A percentile compares a stretch with the other conserved stretches of the same genome.
phyloP scores from a whole-genome alignment of 92 coral and sea anemone genomes.

The Epizoanthus rinbou region DNA sequence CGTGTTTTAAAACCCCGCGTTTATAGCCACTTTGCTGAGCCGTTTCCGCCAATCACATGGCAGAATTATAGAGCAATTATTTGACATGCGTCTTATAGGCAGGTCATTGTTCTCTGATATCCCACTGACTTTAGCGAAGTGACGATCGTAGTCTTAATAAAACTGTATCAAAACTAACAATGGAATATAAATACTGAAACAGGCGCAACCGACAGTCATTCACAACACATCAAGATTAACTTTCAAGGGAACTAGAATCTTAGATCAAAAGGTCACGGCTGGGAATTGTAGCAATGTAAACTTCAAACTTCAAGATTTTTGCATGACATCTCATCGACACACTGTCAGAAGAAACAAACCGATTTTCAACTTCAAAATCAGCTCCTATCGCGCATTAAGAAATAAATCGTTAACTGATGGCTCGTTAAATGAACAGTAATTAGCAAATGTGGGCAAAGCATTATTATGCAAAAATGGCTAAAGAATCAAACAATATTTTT shows the following conservation, averaged over 20 bases:
- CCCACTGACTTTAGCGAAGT: conserved; percentile 77
- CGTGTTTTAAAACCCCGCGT: conserved; percentile 67
- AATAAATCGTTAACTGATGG: conserved; percentile 57
- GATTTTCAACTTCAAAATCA: conserved; percentile 43
- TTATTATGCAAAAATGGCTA: conserved; percentile 53
- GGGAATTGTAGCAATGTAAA: conserved; percentile 1
- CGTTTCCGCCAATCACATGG: conserved; percentile 74
- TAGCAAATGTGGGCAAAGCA: conserved; percentile 37
- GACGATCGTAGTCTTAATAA: conserved; percentile 65
- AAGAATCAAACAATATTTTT: conserved; percentile 48
- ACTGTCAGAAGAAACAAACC: conserved; percentile 33
- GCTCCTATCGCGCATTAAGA: conserved; percentile 47
- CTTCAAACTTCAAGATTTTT: conserved; percentile 36
- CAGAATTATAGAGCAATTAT: conserved; percentile 64
- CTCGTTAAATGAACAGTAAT: conserved; percentile 74
- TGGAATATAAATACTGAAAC: conserved; percentile 39
- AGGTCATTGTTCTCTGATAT: conserved; percentile 65
- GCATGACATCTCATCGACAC: conserved; percentile 17
- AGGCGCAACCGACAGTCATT: conserved; percentile 35
- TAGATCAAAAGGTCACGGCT: conserved; percentile 39
- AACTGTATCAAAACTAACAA: conserved; percentile 69
- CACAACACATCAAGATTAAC: conserved; percentile 31
- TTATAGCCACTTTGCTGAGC: conserved; percentile 90
- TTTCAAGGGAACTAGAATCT: conserved; percentile 11
- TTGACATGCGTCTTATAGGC: conserved; percentile 55